Percentiles rank a stretch among this genome's conserved stretches.
phyloP scores from a whole-genome alignment of 1,140 invertebrate genomes.

The Chironomus striatipennis region DNA sequence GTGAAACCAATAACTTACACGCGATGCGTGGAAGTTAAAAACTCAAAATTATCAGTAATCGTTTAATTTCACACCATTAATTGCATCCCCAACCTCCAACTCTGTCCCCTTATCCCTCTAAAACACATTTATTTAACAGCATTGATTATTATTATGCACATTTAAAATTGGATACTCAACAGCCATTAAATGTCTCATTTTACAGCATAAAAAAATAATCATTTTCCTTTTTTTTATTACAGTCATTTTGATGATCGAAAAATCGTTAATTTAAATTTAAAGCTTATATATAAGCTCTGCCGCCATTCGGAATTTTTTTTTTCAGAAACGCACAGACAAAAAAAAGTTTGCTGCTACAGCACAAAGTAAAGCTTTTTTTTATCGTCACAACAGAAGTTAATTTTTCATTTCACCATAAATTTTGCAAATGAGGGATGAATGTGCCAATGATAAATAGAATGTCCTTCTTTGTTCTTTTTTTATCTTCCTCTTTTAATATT shows the following conservation, averaged over 20 bases:
- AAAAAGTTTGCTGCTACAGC: neutral
- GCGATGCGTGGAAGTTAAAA: no score
- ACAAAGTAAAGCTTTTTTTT: neutral
- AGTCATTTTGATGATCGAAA: neutral
- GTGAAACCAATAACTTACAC: no score
- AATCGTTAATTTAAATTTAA: conserved; percentile 15
- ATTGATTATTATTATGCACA: no score
- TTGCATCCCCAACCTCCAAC: no score
- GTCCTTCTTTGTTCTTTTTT: neutral
- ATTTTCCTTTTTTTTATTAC: conserved; percentile 1
- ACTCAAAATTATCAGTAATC: no score
- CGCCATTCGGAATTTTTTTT: neutral
- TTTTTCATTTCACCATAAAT: neutral
- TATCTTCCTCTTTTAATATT: no score
- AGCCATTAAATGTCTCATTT: no score
- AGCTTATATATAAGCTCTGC: neutral
- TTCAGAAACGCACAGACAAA: neutral
- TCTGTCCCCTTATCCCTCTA: no score
- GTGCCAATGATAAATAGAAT: neutral
- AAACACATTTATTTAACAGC: no score
- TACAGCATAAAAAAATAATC: no score
- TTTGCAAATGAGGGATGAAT: neutral
- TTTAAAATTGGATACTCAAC: no score
- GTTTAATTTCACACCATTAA: no score
- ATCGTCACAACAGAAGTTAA: conserved; percentile 7